Base-by-base conservation (phyloP, 2,888 invertebrate species). In the Ophion ellenae region DNA sequence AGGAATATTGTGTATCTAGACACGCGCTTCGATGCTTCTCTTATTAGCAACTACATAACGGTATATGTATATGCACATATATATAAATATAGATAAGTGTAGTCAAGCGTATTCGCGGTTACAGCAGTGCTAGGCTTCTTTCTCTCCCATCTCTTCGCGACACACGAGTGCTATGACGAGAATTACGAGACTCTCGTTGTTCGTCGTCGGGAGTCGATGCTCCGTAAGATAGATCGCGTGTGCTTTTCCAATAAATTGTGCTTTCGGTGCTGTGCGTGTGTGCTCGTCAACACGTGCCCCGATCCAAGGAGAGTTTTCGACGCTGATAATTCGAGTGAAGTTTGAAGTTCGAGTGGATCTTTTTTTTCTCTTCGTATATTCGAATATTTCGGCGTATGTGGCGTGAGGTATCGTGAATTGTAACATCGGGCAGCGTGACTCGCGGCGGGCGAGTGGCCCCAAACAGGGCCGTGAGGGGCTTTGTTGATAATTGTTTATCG, bases 121-220 rank as follows among this genome's bases (percentile, higher is more conserved):
- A 73, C 10, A 36, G 32, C 32, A 10, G 59, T 73, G 45, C 3
- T 45, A 36, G 5, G 5, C n/a, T 66, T 64, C 7, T 32, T 40
- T 36, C 10, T 40, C 40, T n/a, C 4, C 59, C 59, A 2, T 59
- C 47, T 57, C 63, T 9, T 17, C 40, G 40, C 59, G 53, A 74
- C 53, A 66, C 36, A 57, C 14, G 14, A 80, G 69, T 79, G 85
- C 82, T 82, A 83, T 86, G 86, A 83, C 77, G 86, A 74, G 80
- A 76, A 85, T 83, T 45, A 76, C 73, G 73, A 73, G 59, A 67
- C 59, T 71, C 24, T 77, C 73, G 79, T 76, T 47, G 73, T 6
- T 40, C 59, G 67, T 47, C 69, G 70, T 80, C 69, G 70, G 81
- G 76, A 66, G 77, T 81, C 63, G 69, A 77, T 83, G 73, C 80